phyloP scores from a whole-genome alignment of 2,888 invertebrate species.

The Sturmia bella region DNA sequence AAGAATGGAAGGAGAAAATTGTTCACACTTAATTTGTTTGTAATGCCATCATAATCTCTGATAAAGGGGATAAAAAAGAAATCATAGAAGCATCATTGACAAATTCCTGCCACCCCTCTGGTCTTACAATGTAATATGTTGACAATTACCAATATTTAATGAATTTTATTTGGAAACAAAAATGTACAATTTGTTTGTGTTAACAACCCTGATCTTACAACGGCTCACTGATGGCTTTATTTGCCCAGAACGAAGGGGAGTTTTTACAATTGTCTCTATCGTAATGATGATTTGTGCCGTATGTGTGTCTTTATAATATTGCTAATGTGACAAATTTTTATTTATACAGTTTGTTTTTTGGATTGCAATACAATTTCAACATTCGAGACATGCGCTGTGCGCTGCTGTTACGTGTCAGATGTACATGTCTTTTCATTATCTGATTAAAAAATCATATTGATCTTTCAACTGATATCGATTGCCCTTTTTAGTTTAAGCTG shows the following conservation, averaged over 20 bases:
- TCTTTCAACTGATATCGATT: conserved; percentile 38
- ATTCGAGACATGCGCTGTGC: conserved; percentile 54
- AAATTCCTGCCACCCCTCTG: conserved; percentile 33
- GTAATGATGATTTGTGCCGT: conserved; percentile 12
- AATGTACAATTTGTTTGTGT: conserved; percentile 28
- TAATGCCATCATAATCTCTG: conserved; percentile 77
- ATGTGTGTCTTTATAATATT: conserved; percentile 37
- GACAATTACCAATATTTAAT: conserved; percentile 67
- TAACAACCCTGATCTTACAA: conserved; percentile 49
- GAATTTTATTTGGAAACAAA: conserved; percentile 34
- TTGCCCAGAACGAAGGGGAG: conserved; percentile 30
- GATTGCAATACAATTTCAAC: conserved; percentile 31
- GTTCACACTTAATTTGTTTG: conserved; percentile 80
- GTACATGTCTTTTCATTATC: conserved; percentile 60
- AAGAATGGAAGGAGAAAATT: conserved; percentile 65
- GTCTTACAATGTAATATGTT: conserved; percentile 64
- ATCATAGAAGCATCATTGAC: conserved; percentile 42
- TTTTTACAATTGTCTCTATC: conserved; percentile 21
- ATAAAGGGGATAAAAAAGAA: conserved; percentile 69
- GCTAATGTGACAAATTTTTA: conserved; percentile 69
- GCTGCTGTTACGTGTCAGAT: conserved; percentile 42
- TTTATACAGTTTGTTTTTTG: conserved; percentile 24
- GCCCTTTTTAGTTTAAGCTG: conserved; percentile 47
- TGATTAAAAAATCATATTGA: conserved; percentile 51
- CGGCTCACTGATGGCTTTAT: conserved; percentile 55